Conservation (phyloP, 1,140 invertebrate genomes). For the Theocolax elegans region DNA sequence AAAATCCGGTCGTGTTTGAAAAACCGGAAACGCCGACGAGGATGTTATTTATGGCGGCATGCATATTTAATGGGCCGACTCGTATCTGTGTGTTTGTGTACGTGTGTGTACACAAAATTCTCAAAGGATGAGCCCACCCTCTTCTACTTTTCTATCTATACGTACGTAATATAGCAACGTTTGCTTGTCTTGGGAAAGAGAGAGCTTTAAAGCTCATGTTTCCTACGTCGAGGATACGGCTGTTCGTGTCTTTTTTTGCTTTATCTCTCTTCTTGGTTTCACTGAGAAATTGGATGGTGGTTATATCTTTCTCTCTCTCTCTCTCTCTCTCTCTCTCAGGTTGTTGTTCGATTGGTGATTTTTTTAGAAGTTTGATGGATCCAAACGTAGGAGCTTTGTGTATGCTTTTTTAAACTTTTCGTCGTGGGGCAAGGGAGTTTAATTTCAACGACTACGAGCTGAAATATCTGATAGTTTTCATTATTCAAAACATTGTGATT, state of each 20-base stretch:
- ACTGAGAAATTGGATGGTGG: constrained; percentile 8
- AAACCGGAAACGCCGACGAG: background rate
- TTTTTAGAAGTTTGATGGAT: too few relatives aligned
- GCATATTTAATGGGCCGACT: constrained; percentile 19
- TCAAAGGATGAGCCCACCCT: constrained; percentile 29
- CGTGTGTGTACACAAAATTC: constrained; percentile 23
- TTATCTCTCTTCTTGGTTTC: too few relatives aligned
- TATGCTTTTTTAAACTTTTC: too few relatives aligned
- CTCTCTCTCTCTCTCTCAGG: too few relatives aligned
- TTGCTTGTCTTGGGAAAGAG: constrained; percentile 9
- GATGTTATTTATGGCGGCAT: constrained; percentile 22
- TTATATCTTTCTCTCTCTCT: background rate
- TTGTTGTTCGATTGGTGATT: too few relatives aligned
- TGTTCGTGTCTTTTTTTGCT: background rate
- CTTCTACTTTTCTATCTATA: too few relatives aligned
- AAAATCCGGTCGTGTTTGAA: too few relatives aligned
- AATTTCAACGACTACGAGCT: too few relatives aligned
- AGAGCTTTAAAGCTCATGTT: constrained; percentile 10
- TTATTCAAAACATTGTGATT: too few relatives aligned
- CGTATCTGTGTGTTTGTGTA: background rate
- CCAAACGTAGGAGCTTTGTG: too few relatives aligned
- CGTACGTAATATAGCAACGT: constrained; percentile 1
- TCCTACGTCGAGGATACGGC: background rate
- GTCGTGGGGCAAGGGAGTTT: too few relatives aligned
- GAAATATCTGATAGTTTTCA: too few relatives aligned